A percentile compares a stretch with the other conserved stretches of the same genome.
phyloP scores from a whole-genome alignment of 2,888 invertebrate species.

The Panopea generosa region DNA sequence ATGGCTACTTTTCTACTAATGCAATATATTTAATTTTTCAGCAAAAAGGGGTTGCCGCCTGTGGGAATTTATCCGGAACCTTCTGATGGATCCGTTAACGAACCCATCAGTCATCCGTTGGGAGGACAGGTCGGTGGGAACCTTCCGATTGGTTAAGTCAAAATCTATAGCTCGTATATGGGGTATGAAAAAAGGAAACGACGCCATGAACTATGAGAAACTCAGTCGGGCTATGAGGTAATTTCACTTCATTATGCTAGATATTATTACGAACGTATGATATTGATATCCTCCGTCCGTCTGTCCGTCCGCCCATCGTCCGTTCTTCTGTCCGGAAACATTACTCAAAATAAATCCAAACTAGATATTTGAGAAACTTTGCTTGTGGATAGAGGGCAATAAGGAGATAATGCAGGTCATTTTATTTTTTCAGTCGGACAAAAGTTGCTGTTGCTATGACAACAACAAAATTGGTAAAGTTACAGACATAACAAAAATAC shows the following conservation, averaged over 20 bases:
- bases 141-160: constrained; percentile 94
- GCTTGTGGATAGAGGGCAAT: too few species aligned
- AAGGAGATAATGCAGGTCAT: too few species aligned
- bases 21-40: too few species aligned
- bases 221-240: constrained; percentile 95
- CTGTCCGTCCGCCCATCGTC: neutral
- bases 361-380: too few species aligned
- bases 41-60: constrained; percentile 85
- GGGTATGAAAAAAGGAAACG: constrained; percentile 94
- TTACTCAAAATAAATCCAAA: too few species aligned
- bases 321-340: neutral
- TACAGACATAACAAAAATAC: too few species aligned
- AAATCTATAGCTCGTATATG: constrained; percentile 94
- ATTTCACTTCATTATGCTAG: constrained; percentile 43
- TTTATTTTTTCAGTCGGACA: too few species aligned
- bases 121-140: constrained; percentile 93
- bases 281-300: neutral
- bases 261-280: too few species aligned
- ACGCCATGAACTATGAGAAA: constrained; percentile 96
- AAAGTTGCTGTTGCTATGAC: too few species aligned
- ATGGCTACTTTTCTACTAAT: too few species aligned
- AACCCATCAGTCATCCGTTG: constrained; percentile 94
- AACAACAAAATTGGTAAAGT: too few species aligned
- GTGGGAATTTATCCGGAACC: constrained; percentile 94
- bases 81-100: constrained; percentile 90